Evolutionary conservation across 1,140 invertebrate species (phyloP), one percentile per base, ranked within the genome.

Genomic region (Drosophila pallidifrons): DNA sequence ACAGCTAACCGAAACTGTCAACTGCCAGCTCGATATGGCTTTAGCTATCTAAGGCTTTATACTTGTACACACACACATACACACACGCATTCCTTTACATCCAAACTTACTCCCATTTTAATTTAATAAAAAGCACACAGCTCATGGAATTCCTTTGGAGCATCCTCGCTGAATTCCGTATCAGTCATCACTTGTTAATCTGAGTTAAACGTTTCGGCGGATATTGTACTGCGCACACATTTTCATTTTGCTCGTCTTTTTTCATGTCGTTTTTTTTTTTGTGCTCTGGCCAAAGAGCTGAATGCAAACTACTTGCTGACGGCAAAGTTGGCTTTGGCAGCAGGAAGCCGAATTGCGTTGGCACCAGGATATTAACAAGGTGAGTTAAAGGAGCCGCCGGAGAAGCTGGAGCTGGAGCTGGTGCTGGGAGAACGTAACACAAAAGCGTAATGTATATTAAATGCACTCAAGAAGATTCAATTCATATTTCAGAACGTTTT

Each of bases 401-500:
- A 28, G n/a, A 5, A 32, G 32, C 32, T 7, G 10, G 28, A 10
- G 38, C 10, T 5, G 20, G 16, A 35, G 55, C 5, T 30, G 59
- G 15, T 3, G 46, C 13, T 30, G 25, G 5, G 10, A 10, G 16
- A 15, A 16, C 15, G 5, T 30, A 41, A 49, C 54, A 71, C 71
- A 70, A 63, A 69, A 55, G 52, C 67, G 77, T 87, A 87, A 87
- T 87, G 83, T 87, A 88, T 87, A 89, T 87, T 87, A 87, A 87
- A 87, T 88, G 83, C 83, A 87, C 83, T 89, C 85, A 57, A 81
- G 80, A 49, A 88, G 72, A 87, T 88, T 87, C 83, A 88, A 88
- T 88, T 88, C 83, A 88, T 88, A 88, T 88, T 88, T 88, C 80
- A 81, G 30, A 81, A 78, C 77, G 83, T 80, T 88, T 86, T 87